Percentiles rank a stretch among this genome's conserved stretches.
phyloP scores from a whole-genome alignment of 2,888 invertebrate species.

The Drosophila austrosaltans region DNA sequence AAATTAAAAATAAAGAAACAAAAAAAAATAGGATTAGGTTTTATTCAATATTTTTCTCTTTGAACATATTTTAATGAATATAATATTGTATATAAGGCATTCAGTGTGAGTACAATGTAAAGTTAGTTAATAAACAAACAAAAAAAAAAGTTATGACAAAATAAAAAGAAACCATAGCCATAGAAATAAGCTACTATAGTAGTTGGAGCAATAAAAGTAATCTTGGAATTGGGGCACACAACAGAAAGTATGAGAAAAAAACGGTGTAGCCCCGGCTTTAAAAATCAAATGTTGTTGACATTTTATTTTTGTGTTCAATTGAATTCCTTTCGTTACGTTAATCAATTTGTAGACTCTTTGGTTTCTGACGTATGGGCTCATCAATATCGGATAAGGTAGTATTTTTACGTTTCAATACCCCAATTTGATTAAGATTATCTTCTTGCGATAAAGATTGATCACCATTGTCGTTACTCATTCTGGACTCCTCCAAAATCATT shows the following conservation, averaged over 20 bases:
- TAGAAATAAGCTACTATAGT: neutral
- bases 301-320: neutral
- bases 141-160: constrained; percentile 3
- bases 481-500: neutral
- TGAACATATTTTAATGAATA: neutral
- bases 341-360: neutral
- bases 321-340: neutral
- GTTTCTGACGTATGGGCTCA: constrained; percentile 2
- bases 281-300: neutral
- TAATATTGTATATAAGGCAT: neutral
- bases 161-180: neutral
- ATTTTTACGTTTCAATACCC: neutral
- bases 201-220: neutral
- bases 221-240: neutral
- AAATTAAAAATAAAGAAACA: neutral
- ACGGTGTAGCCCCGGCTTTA: neutral
- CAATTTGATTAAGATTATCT: neutral
- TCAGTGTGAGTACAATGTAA: neutral
- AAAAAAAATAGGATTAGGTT: neutral
- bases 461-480: neutral
- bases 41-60: neutral
- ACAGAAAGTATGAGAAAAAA: neutral
- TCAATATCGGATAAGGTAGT: neutral
- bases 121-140: neutral
- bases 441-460: neutral